Conservation (phyloP, 1,140 invertebrate genomes). For the Coboldia fuscipes region DNA sequence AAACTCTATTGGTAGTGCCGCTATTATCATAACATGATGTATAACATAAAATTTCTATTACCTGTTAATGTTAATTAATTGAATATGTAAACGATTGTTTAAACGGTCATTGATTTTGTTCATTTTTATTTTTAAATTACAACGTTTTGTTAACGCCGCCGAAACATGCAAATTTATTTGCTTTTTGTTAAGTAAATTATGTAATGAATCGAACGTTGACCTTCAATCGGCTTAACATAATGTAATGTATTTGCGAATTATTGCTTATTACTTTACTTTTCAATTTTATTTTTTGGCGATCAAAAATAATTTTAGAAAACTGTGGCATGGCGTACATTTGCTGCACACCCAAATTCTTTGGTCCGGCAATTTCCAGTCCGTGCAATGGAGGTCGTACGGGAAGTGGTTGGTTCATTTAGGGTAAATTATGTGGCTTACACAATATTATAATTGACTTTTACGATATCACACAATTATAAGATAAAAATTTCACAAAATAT, state of each 20-base stretch:
- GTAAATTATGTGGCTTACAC: constrained; percentile 11
- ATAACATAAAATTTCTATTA: too few relatives aligned
- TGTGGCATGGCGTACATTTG: constrained; percentile 20
- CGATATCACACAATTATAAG: background rate
- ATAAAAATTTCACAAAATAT: background rate
- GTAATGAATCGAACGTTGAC: background rate
- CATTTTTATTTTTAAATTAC: too few relatives aligned
- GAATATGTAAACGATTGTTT: too few relatives aligned
- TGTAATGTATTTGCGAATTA: background rate
- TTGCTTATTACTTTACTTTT: too few relatives aligned
- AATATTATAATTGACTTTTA: constrained; percentile 14
- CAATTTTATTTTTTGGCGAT: too few relatives aligned
- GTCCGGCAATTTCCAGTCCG: constrained; percentile 18
- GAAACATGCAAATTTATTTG: too few relatives aligned
- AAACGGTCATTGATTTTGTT: too few relatives aligned
- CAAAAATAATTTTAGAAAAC: constrained; percentile 14
- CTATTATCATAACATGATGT: too few relatives aligned
- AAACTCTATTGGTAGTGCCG: too few relatives aligned
- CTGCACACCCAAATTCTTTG: constrained; percentile 19
- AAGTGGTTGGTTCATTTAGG: constrained; percentile 18
- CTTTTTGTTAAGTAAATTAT: too few relatives aligned
- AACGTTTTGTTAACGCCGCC: too few relatives aligned
- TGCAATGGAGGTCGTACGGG: constrained; percentile 20
- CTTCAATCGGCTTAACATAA: background rate
- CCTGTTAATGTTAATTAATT: too few relatives aligned